phyloP scores from a whole-genome alignment of 2,113 vertebrate species.

The zebrafish (Danio rerio) region DNA sequence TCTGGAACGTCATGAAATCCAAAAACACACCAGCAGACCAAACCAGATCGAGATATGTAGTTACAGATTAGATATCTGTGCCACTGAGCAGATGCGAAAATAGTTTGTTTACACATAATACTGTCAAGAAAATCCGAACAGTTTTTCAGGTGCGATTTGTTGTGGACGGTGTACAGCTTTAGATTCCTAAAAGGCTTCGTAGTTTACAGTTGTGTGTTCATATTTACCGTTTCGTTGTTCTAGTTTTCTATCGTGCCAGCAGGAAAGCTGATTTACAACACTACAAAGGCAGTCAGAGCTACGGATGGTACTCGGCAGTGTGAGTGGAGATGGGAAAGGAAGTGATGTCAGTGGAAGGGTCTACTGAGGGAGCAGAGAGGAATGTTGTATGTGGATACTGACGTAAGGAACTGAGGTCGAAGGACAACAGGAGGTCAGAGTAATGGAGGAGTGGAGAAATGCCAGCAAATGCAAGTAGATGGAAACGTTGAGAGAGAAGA shows the following conservation, averaged over 20 bases:
- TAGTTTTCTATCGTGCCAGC: constrained; percentile 66
- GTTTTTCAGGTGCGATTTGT: constrained; percentile 68
- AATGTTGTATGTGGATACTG: constrained; percentile 36
- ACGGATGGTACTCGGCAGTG: background rate
- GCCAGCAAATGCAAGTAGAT: constrained; percentile 40
- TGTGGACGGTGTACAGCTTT: constrained; percentile 30
- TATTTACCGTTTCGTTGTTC: constrained; percentile 33
- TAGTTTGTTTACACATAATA: constrained; percentile 78
- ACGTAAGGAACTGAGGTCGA: constrained; percentile 31
- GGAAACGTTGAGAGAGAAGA: background rate
- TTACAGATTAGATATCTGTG: background rate
- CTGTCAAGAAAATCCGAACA: constrained; percentile 77
- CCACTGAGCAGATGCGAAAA: constrained; percentile 56
- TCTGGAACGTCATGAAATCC: background rate
- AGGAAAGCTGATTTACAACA: constrained; percentile 56
- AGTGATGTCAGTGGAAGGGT: constrained; percentile 39
- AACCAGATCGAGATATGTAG: constrained; percentile 21
- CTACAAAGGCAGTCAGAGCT: constrained; percentile 1
- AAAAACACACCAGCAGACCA: background rate
- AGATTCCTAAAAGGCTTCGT: constrained; percentile 41
- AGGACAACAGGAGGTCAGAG: constrained; percentile 37
- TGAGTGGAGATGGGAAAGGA: constrained; percentile 9
- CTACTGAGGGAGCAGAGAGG: constrained; percentile 3
- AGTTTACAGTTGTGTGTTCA: constrained; percentile 68
- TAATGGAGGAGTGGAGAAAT: constrained; percentile 8